Base-by-base conservation (phyloP, 2,888 invertebrate species). In the Drepana falcataria region DNA sequence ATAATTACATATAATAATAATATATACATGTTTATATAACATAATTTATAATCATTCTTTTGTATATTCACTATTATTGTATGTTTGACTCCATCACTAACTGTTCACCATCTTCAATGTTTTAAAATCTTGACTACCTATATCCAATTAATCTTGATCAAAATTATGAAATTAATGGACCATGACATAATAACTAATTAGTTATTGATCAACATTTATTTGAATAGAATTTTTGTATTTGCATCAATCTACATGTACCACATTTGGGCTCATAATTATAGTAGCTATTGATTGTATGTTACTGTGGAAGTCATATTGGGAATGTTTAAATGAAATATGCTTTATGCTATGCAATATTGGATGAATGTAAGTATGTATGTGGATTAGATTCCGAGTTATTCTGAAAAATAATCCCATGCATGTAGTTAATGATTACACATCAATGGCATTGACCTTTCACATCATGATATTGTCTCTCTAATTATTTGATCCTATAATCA, bases 201-300 rank as follows among this genome's bases (percentile, higher is more conserved):
- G 74, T 74, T 79, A 82, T 83, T 86, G 88, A 90, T 89, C 90
- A 90, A 89, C 90, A 88, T 90, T 89, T 87, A 87, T 81, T 78
- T 81, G 74, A 68, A 75, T 74, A 73, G 75, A 78, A 51, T 71
- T 75, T 78, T 77, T 76, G 75, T 76, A 77, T 72, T 72, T 73
- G 75, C 79, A 77, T 80, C 78, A 68, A 75, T 71, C 61, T 65
- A 48, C 56, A 65, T 70, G 73, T 79, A 79, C 73, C 79, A 71
- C 70, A 75, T 76, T 70, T 77, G 76, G 71, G 76, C 78, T 77
- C 73, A 71, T 79, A 72, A 74, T 71, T 74, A 76, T 74, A 76
- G 72, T 75, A 21, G 21, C 1, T 21, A 70, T 71, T 65, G 66
- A 71, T 78, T 73, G 73, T 76, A 75, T 71, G 72, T 68, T 71